Conservation (phyloP, 2,888 invertebrate genomes). For the Leptopilina myrica region DNA sequence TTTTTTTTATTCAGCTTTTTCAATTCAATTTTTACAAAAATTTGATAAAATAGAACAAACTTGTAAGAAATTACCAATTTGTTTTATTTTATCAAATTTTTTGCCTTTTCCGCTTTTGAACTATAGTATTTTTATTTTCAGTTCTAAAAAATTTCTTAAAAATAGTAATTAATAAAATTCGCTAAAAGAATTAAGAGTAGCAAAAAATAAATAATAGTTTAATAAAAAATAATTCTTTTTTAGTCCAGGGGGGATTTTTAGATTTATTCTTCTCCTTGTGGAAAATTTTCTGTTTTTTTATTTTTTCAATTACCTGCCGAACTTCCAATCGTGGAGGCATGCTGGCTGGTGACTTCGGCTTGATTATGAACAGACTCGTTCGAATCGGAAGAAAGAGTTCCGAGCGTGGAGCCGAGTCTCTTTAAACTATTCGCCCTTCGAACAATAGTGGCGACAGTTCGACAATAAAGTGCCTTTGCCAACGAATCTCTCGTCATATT, state of each 20-base stretch:
- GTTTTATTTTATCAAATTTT: too few species aligned
- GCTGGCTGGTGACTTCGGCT: slow-evolving; percentile 89
- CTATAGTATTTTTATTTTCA: too few species aligned
- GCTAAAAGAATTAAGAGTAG: too few species aligned
- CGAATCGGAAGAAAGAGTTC: slow-evolving; percentile 92
- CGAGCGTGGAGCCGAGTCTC: slow-evolving; percentile 88
- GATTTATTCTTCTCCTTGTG: too few species aligned
- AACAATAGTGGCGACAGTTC: slow-evolving; percentile 95
- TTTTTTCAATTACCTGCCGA: slow-evolving; percentile 67
- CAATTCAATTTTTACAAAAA: too few species aligned
- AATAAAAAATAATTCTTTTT: not conserved
- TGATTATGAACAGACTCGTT: slow-evolving; percentile 95
- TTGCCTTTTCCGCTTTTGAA: too few species aligned
- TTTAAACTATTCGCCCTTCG: slow-evolving; percentile 94
- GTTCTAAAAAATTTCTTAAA: too few species aligned
- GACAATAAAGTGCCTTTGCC: slow-evolving; percentile 94
- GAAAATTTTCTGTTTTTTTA: not conserved
- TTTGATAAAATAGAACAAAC: too few species aligned
- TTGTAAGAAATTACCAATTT: too few species aligned
- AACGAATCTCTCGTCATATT: slow-evolving; percentile 92
- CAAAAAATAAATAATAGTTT: not conserved
- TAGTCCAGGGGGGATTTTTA: not conserved
- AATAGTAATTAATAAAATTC: too few species aligned
- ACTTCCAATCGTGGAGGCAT: slow-evolving; percentile 87
- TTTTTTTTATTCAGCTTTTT: too few species aligned